Evolutionary conservation across 2,797 vertebrate genomes (phyloP).

Genomic region (Darevskia mixta): DNA sequence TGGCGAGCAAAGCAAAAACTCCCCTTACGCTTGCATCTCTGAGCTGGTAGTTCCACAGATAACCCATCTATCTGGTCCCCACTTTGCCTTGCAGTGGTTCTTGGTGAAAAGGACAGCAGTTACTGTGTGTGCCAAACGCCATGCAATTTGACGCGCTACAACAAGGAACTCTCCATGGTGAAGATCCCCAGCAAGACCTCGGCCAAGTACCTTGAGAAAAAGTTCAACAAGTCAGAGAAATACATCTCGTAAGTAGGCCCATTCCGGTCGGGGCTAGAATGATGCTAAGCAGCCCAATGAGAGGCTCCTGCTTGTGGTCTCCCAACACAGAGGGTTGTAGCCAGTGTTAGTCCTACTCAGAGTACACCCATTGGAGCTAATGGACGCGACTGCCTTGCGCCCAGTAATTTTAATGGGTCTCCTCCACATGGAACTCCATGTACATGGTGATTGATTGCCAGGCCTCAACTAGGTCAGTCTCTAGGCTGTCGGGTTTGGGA

Average conservation of each 20-base stretch:
- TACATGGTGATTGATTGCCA: not conserved
- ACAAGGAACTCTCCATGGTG: constrained; percentile 99
- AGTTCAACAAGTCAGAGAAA: constrained; percentile 98
- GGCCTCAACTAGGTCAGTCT: not conserved
- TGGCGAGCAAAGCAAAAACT: not conserved
- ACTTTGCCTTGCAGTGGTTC: constrained; percentile 82
- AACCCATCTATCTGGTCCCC: not conserved
- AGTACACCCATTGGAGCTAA: too few relatives aligned
- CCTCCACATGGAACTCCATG: too few relatives aligned
- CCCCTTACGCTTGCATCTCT: not conserved
- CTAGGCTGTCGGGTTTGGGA: not conserved
- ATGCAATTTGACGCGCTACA: constrained; percentile 97
- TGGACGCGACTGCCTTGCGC: too few relatives aligned
- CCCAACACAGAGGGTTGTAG: not conserved
- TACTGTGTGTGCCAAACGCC: constrained; percentile 95
- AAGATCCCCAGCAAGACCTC: constrained; percentile 99
- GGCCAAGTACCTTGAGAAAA: constrained; percentile 97
- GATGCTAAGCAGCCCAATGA: not conserved
- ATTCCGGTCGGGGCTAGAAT: not conserved
- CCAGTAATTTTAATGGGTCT: too few relatives aligned
- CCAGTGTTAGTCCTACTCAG: too few relatives aligned
- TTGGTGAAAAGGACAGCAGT: constrained; percentile 91
- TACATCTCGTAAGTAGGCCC: constrained; percentile 92
- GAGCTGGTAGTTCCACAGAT: not conserved
- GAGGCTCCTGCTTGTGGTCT: not conserved